Base-by-base conservation (phyloP, 2,888 invertebrate species). In the Callinectes sapidus region DNA sequence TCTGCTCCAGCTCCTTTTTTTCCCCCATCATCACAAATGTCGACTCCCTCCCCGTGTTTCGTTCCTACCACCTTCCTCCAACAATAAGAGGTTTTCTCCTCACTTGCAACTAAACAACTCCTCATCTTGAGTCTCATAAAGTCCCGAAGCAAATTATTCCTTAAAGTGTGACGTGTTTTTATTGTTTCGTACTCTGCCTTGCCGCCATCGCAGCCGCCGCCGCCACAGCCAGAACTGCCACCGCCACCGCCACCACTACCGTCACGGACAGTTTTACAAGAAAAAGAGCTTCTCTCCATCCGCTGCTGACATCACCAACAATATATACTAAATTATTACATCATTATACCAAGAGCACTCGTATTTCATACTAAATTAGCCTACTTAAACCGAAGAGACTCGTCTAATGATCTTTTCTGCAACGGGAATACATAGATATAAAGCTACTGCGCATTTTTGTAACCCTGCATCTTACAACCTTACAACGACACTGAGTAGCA, bases 101-200 rank as follows among this genome's bases (percentile, higher is more conserved):
- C 81, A 81, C 81, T 81, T 81, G 35, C 81, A 81, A 81, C 81
- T 81, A 32, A 81, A 81, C 81, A 81, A 81, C 81, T 81, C 35
- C 81, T 81, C 81, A 81, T 81, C 81, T 28, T 2, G 35, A 35
- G 81, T 81, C 81, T 81, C 81, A 81, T 81, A 81, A 81, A 81
- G 81, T 81, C 81, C 16, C 3, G 81, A 81, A 35, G 81, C 35
- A 81, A 81, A 81, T 35, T 81, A 81, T 81, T 81, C 81, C 81
- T 81, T 81, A 81, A 81, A 81, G 81, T 81, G 81, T 81, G 81
- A 81, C 81, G 35, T 81, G 81, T 81, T 81, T 81, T 81, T 81
- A 81, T 81, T 35, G 81, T 81, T 81, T 81, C 81, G 81, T 81
- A 81, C 81, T 81, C 81, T 81, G 81, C 81, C 35, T 81, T 81